These are phyloP conservation scores for Ischnus inquisitorius DNA, from an alignment of 2,888 invertebrate genomes.

Conservation along the genomic window DNA sequence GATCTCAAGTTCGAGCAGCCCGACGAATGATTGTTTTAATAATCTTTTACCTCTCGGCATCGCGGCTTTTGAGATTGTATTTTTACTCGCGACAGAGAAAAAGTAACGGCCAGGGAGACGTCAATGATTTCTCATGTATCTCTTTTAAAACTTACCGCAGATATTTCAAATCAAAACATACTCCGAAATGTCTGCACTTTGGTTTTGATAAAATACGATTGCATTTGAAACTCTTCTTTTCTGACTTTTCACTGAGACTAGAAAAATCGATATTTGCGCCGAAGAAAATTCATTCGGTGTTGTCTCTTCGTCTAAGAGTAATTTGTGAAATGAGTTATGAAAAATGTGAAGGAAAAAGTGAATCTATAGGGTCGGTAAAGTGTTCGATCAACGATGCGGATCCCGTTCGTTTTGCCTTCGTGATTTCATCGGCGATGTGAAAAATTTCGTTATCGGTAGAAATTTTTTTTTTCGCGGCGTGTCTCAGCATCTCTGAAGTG, in stretches of 20 bases:
- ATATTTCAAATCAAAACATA: too few species aligned
- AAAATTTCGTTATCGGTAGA: conserved; percentile 8
- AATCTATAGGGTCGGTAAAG: too few species aligned
- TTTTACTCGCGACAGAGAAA: conserved; percentile 17
- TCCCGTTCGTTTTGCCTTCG: background rate
- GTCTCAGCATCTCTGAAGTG: conserved; percentile 36
- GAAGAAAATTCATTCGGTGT: background rate
- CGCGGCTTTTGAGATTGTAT: conserved; percentile 10
- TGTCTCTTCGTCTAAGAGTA: background rate
- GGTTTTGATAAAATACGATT: too few species aligned
- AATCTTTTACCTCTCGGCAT: background rate
- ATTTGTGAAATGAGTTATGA: background rate
- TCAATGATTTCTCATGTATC: background rate
- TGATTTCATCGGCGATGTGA: background rate
- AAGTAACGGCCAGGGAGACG: background rate
- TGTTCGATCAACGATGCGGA: too few species aligned
- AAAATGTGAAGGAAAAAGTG: too few species aligned
- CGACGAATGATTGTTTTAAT: conserved; percentile 44
- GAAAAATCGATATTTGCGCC: background rate
- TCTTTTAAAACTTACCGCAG: background rate
- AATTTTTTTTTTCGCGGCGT: conserved; percentile 7
- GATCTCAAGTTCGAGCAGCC: conserved; percentile 72
- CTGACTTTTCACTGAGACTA: background rate
- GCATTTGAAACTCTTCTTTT: background rate
- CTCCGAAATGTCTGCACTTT: too few species aligned